Base-by-base conservation (phyloP, 1,140 invertebrate species). In the Pentalonia nigronervosa region DNA sequence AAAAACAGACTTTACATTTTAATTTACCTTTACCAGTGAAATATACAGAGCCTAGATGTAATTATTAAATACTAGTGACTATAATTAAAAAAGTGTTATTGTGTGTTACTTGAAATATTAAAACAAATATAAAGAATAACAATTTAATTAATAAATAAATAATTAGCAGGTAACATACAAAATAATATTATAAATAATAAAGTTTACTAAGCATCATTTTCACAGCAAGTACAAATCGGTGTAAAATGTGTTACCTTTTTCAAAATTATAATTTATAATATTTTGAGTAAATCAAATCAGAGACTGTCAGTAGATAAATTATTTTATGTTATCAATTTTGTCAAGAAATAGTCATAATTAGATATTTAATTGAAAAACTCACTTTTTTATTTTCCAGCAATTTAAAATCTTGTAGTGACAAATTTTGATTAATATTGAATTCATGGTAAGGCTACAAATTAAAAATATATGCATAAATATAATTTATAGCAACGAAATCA, bases 331-430 rank as follows among this genome's bases (percentile, higher is more conserved):
- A 86, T 6, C 30, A n/a, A 88, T 48, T 34, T 50, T 50, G 1
- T 45, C 20, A 23, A 41, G 8, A 83, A 41, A 25, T 11, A 41
- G 21, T 30, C 1, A 48, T 87, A 48, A 1, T 23, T 50, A 53
- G 53, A 50, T 14, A 8, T 14, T 48, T 36, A 45, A 25, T 11
- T 88, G 17, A 89, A 89, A 23, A 53, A 89, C 87, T 91, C 45
- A 91, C 90, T 48, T 91, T 45, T 50, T 91, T 30, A 50, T 91
- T 81, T 83, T 48, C 90, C 45, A 91, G 30, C 67, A 36, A 47
- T 81, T 91, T 81, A 50, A 83, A 47, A 67, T 91, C 56, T 91
- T 83, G 90, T 25, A 50, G 41, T 45, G 47, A 91, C 20, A 76
- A 20, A 23, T 91, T n/a, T 81, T 45, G 45, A 83, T 34, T 36